Conservation (phyloP, 2,797 vertebrate genomes). For the Nannoperca obscura region DNA sequence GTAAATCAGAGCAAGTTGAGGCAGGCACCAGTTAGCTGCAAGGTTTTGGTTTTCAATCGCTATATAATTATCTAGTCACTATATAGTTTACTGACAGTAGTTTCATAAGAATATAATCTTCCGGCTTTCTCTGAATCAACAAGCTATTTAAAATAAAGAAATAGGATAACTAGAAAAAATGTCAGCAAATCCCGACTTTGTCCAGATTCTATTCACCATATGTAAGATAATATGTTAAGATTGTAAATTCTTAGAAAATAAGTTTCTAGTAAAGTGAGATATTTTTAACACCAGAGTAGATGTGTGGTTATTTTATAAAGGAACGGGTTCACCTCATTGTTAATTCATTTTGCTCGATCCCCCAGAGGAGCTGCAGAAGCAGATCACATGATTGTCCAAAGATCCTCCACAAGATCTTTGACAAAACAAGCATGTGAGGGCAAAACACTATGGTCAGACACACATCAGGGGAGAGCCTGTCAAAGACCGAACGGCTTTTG, state of each 20-base stretch:
- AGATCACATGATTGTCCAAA: slow-evolving; percentile 74
- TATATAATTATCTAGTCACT: too few species aligned
- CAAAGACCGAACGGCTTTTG: slow-evolving; percentile 37
- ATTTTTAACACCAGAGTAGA: slow-evolving; percentile 25
- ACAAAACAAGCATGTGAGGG: slow-evolving; percentile 29
- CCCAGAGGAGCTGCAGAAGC: slow-evolving; percentile 49
- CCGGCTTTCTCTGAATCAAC: background rate
- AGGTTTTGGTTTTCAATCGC: background rate
- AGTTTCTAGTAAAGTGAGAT: background rate
- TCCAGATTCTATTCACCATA: background rate
- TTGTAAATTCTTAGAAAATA: slow-evolving; percentile 24
- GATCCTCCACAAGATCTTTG: slow-evolving; percentile 62
- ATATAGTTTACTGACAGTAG: background rate
- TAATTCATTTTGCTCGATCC: slow-evolving; percentile 25
- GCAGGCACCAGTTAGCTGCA: background rate
- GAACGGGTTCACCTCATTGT: slow-evolving; percentile 35
- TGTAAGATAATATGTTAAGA: background rate
- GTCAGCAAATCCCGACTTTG: background rate
- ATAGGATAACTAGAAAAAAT: background rate
- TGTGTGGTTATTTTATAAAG: slow-evolving; percentile 44
- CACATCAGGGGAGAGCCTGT: slow-evolving; percentile 20
- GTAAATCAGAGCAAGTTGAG: background rate
- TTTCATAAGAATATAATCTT: background rate
- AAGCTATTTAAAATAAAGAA: background rate
- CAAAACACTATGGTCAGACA: background rate